phyloP scores from a whole-genome alignment of 2,888 invertebrate genomes.

The Mimumesa dahlbomi region DNA sequence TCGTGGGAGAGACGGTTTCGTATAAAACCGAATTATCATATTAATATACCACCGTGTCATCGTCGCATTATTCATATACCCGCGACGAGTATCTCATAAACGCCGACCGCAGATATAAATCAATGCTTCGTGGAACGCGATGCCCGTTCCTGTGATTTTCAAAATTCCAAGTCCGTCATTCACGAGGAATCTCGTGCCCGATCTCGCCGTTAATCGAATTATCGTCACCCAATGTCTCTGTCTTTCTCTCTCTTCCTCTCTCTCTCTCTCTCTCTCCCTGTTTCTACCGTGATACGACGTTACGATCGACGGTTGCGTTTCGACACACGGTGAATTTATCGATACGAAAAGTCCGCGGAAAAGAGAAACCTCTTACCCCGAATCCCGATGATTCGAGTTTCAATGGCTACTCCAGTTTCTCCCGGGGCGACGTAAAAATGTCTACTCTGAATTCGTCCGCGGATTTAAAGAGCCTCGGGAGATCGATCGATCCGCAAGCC shows the following conservation, averaged over 20 bases:
- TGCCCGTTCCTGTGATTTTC: constrained; percentile 43
- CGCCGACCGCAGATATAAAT: constrained; percentile 48
- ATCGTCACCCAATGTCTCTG: constrained; percentile 9
- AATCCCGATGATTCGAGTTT: too few relatives aligned
- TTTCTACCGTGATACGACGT: too few relatives aligned
- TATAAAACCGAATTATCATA: constrained; percentile 63
- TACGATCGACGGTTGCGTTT: too few relatives aligned
- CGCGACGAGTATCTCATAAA: constrained; percentile 50
- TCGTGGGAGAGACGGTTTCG: constrained; percentile 48
- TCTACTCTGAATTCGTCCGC: constrained; percentile 2
- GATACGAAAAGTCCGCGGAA: too few relatives aligned
- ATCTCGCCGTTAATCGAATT: constrained; percentile 27
- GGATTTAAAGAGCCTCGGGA: constrained; percentile 4
- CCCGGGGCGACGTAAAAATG: neutral
- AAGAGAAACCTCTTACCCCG: too few relatives aligned
- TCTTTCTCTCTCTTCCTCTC: constrained; percentile 8
- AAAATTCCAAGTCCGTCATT: constrained; percentile 41
- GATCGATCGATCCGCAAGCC: constrained; percentile 14
- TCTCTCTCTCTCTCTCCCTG: neutral
- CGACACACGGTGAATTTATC: too few relatives aligned
- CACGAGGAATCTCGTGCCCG: constrained; percentile 30
- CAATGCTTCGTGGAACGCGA: constrained; percentile 52
- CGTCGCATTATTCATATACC: constrained; percentile 59
- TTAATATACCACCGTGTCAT: constrained; percentile 65
- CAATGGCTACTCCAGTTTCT: too few relatives aligned